phyloP scores from a whole-genome alignment of 2,888 invertebrate species.

The Thumatha senex region DNA sequence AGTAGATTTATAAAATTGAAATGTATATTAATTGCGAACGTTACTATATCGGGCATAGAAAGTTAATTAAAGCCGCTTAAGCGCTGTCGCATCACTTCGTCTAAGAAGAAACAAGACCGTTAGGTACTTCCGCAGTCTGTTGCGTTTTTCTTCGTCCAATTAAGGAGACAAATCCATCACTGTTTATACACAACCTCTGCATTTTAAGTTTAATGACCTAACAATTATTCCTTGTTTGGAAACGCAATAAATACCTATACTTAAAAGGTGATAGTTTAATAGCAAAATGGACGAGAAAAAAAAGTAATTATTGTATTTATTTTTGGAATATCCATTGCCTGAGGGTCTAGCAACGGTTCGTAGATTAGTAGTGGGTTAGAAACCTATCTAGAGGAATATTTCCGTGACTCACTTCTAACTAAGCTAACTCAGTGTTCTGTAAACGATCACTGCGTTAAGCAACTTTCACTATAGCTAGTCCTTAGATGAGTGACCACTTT shows the following conservation, averaged over 20 bases:
- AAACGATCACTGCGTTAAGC: no score
- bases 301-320: not conserved
- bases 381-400: no score
- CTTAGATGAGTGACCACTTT: no score
- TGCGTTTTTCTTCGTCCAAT: conserved; percentile 4
- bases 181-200: not conserved
- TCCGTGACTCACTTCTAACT: no score
- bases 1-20: not conserved
- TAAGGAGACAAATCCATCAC: conserved; percentile 5
- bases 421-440: no score
- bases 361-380: no score
- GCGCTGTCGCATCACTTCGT: not conserved
- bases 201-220: not conserved
- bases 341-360: no score
- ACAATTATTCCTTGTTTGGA: not conserved
- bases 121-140: not conserved
- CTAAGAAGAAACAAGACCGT: not conserved
- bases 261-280: not conserved
- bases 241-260: not conserved
- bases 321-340: no score
- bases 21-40: not conserved
- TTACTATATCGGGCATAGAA: not conserved
- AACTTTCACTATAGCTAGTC: no score
- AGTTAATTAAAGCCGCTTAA: not conserved
- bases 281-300: not conserved